A percentile compares a stretch with the other conserved stretches of the same genome.
Evolutionary conservation across 1,140 invertebrate species (phyloP).

Genomic region (Drosophila persimilis): DNA sequence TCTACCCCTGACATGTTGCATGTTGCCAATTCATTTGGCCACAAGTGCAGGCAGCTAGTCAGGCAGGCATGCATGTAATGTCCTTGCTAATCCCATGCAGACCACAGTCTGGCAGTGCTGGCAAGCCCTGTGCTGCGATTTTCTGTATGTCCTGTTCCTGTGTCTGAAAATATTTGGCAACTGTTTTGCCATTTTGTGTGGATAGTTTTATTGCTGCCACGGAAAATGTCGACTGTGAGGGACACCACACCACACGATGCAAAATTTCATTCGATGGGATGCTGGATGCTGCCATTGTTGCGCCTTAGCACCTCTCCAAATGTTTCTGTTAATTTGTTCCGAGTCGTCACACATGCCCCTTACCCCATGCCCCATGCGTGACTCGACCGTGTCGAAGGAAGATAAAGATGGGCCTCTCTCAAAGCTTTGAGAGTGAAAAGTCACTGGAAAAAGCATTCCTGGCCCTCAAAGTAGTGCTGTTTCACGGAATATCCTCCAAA

Average conservation of each 20-base stretch:
- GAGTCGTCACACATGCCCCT: slow-evolving; percentile 36
- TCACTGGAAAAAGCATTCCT: slow-evolving; percentile 21
- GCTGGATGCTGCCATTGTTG: slow-evolving; percentile 42
- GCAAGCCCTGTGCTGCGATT: slow-evolving; percentile 22
- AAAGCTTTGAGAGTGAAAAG: neutral
- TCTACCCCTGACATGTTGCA: slow-evolving; percentile 1
- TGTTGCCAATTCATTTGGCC: slow-evolving; percentile 40
- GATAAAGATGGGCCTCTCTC: neutral
- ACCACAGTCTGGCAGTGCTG: slow-evolving; percentile 7
- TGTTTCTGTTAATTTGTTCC: slow-evolving; percentile 55
- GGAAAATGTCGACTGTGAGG: neutral
- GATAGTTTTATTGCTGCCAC: slow-evolving; percentile 52
- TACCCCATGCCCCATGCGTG: slow-evolving; percentile 28
- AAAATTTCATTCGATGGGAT: slow-evolving; percentile 5
- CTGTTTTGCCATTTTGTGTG: slow-evolving; percentile 31
- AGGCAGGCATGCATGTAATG: slow-evolving; percentile 19
- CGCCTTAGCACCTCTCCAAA: slow-evolving; percentile 57
- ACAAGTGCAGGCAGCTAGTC: neutral
- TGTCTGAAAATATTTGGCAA: slow-evolving; percentile 18
- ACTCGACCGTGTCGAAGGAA: neutral
- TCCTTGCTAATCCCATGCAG: slow-evolving; percentile 37
- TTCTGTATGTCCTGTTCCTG: neutral
- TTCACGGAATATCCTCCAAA: slow-evolving; percentile 24
- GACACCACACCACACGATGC: neutral
- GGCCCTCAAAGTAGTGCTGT: neutral